phyloP scores from a whole-genome alignment of 2,797 vertebrate species.

The Scomberomorus guttatus region DNA sequence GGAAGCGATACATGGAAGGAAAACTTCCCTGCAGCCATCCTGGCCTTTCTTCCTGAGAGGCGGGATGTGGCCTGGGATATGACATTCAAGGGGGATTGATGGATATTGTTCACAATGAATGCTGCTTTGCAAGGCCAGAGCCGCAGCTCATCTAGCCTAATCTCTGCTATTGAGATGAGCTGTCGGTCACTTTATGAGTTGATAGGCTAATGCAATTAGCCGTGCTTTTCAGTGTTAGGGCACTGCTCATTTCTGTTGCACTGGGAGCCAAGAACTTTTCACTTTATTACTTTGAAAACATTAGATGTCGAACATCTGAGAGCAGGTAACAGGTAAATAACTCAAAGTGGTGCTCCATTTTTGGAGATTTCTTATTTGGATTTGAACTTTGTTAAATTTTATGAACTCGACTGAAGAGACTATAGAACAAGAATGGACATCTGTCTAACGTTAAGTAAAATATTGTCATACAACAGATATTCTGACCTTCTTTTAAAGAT shows the following conservation, averaged over 20 bases:
- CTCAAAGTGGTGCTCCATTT: constrained; percentile 22
- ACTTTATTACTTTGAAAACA: constrained; percentile 17
- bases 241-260: not conserved
- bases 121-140: constrained; percentile 19
- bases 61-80: constrained; percentile 7
- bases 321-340: constrained; percentile 1
- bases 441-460: not conserved
- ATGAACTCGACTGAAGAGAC: not conserved
- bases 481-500: not conserved
- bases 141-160: constrained; percentile 20
- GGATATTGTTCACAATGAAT: constrained; percentile 65
- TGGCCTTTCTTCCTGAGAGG: constrained; percentile 39
- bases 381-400: not conserved
- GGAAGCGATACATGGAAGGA: constrained; percentile 27
- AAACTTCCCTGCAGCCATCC: constrained; percentile 22
- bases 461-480: not conserved
- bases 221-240: constrained; percentile 4
- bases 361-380: not conserved
- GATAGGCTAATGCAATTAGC: constrained; percentile 9
- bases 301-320: not conserved
- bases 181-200: constrained; percentile 34
- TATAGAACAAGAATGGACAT: not conserved
- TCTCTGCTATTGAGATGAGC: constrained; percentile 36
- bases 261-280: constrained; percentile 22
- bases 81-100: constrained; percentile 46